Evolutionary conservation across 2,797 vertebrate genomes (phyloP).

Genomic region (Coccyzus lansbergi): DNA sequence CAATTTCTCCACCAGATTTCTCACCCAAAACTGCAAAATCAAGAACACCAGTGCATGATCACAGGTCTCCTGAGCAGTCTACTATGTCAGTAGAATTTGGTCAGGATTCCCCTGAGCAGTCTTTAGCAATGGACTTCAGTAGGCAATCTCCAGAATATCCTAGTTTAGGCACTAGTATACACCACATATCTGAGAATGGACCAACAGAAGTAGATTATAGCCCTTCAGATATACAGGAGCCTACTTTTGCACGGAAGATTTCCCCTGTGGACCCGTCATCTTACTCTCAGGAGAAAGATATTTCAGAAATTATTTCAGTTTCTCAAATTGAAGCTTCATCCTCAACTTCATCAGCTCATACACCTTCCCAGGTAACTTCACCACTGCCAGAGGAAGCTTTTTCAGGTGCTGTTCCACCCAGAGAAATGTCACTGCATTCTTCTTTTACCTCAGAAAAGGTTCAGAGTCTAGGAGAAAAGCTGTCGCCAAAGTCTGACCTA

Average conservation of each 20-base stretch:
- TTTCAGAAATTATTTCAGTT: conserved; percentile 84
- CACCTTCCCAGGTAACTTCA: conserved; percentile 88
- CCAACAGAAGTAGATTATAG: conserved; percentile 95
- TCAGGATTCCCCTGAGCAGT: conserved; percentile 93
- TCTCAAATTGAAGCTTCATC: conserved; percentile 93
- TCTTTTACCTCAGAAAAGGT: conserved; percentile 79
- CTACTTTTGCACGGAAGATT: conserved; percentile 74
- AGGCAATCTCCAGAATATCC: conserved; percentile 93
- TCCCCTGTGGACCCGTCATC: conserved; percentile 82
- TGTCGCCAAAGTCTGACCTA: conserved; percentile 81
- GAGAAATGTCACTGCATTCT: conserved; percentile 78
- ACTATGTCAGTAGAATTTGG: conserved; percentile 90
- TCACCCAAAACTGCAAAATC: conserved; percentile 90
- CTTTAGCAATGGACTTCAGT: conserved; percentile 92
- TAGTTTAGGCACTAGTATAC: conserved; percentile 71
- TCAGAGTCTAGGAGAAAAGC: conserved; percentile 79
- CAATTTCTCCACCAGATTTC: conserved; percentile 93
- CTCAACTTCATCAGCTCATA: conserved; percentile 90
- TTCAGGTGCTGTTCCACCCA: conserved; percentile 76
- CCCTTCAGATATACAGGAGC: conserved; percentile 84
- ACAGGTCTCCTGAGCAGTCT: conserved; percentile 89
- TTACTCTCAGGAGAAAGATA: conserved; percentile 85
- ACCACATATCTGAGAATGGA: conserved; percentile 91
- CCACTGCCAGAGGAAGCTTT: conserved; percentile 81
- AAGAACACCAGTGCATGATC: conserved; percentile 81